Base-by-base conservation (phyloP, 1,140 invertebrate species). In the Cherax destructor region DNA sequence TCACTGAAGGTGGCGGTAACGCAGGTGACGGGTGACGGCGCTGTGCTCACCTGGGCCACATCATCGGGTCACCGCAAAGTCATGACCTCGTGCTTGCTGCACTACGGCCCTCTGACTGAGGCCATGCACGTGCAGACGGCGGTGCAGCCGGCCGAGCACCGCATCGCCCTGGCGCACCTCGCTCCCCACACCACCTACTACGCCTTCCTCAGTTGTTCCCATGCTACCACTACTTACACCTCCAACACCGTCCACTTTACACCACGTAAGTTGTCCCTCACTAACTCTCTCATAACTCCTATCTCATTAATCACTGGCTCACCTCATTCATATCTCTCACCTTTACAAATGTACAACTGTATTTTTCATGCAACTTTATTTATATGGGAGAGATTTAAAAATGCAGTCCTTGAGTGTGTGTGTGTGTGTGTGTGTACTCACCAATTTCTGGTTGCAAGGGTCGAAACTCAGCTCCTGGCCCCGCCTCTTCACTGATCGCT, bases 181-280 rank as follows among this genome's bases (percentile, higher is more conserved):
- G 52, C 50, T 5, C 84, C 92, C 10, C 72, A 88, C 76, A 88
- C 86, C 47, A 93, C 92, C 47, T 93, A 93, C 87, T 85, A 91
- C 81, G 92, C 88, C 89, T 93, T 85, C 86, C 88, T 93, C 89
- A 93, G 61, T 30, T 93, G 92, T 65, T 83, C 77, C 65, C 88
- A 91, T 10, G 89, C 86, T 16, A 78, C 86, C 65, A 72, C 74
- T 13, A 88, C 86, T 61, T 92, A 91, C 80, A 61, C 65, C 11
- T 89, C 90, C 61, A 91, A 91, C 61, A 93, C 86, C 74, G 92
- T 93, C 74, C 92, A 92, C 80, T 92, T 92, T 72, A 92, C 88
- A 18, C 92, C 92, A 61, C 88, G 92, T 92, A 80, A 79, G 92
- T 92, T 3, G 18, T 0, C 16, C 30, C 47, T 6, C 11, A 11